Base-by-base conservation (phyloP, 2,797 vertebrate species). In the Hippoglossus hippoglossus region DNA sequence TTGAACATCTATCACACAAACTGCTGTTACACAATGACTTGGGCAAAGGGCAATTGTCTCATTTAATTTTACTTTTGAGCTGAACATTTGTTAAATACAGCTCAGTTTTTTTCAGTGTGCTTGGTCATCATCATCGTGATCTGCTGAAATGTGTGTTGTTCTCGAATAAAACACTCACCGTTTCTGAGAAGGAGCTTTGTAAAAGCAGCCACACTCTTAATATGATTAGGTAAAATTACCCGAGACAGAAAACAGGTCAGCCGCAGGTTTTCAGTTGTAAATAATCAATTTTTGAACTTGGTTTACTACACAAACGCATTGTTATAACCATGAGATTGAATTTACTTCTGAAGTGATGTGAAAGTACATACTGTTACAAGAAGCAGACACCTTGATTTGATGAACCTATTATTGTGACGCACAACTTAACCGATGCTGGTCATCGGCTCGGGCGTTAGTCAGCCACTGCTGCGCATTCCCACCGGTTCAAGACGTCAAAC, bases 401-500 rank as follows among this genome's bases (percentile, higher is more conserved):
- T 75, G 68, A 81, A 79, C 26, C 9, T 6, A 18, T 64, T 65
- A 69, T 63, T 53, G 64, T 92, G 89, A 91, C 85, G 73, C 83
- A 90, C 69, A 77, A 70, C 67, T 79, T 52, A 75, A 47, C 19
- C 18, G 22, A 12, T 79, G 62, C 67, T n/a, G 58, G 66, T 67
- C 22, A 65, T 73, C 77, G 77, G 63, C 54, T 21, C 54, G 26
- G 13, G 55, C 25, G 36, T 82, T 77, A 80, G 68, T 83, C 71
- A 86, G 67, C 54, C 41, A 36, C n/a, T 56, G 51, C 54, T 76
- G 76, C 79, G 67, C 71, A 79, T 82, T 85, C 60, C 73, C 47
- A 51, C 49, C 46, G 21, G 46, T 77, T 62, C 50, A 56, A 83
- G 74, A 87, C 67, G 87, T 90, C 89, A 89, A 86, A 81, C 79